A percentile compares a stretch with the other conserved stretches of the same genome.
These are phyloP conservation scores for Calephelis nemesis DNA, from an alignment of 1,140 invertebrate genomes.

Conservation along the genomic window DNA sequence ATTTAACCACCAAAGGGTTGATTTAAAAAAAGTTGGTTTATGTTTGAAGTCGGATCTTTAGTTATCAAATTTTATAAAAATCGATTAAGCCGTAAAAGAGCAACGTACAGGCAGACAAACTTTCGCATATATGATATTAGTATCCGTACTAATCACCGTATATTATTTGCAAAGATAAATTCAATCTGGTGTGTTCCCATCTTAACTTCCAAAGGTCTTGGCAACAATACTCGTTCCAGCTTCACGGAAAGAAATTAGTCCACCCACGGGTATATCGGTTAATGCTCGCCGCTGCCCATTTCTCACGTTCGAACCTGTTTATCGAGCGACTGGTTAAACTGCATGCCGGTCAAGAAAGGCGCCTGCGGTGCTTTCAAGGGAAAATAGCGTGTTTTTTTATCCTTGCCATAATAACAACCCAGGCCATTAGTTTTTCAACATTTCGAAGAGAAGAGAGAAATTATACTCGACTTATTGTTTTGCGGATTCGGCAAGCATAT, in stretches of 20 bases:
- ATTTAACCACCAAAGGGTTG: no score
- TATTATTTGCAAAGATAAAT: no score
- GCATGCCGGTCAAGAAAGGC: conserved; percentile 72
- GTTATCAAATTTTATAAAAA: no score
- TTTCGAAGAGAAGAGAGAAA: not conserved
- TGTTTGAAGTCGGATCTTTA: no score
- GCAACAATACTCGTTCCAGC: conserved; percentile 1
- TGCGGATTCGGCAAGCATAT: not conserved
- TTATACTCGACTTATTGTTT: conserved; percentile 2
- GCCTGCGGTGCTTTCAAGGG: conserved; percentile 65
- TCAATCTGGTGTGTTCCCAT: no score
- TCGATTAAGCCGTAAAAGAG: no score
- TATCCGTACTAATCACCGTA: no score
- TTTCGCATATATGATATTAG: no score
- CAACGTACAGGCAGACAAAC: no score
- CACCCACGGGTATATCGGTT: conserved; percentile 57
- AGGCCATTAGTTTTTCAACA: conserved; percentile 21
- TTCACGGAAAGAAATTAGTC: conserved; percentile 36
- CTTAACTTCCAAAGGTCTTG: not conserved
- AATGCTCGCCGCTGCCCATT: conserved; percentile 57
- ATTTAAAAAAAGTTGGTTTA: no score
- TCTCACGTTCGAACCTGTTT: conserved; percentile 68
- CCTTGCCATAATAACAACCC: conserved; percentile 46
- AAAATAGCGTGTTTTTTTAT: conserved; percentile 61
- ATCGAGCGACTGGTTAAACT: conserved; percentile 54